Evolutionary conservation across 2,888 invertebrate genomes (phyloP).

Genomic region (Brenthis ino): DNA sequence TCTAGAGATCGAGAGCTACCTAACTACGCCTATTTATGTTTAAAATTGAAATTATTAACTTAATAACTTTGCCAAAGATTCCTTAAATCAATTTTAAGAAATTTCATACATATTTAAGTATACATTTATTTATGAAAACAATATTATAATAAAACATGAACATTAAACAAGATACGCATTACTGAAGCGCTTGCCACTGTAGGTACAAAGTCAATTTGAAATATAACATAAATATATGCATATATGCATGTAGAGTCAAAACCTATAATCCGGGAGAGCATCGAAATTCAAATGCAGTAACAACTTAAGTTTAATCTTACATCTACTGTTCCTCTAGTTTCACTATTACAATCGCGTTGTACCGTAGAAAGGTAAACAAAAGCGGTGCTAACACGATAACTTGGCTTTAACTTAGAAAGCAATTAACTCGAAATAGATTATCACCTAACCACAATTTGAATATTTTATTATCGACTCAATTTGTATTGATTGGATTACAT

Average conservation of each 20-base stretch:
- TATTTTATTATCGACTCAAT: constrained; percentile 11
- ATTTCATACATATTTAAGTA: too few relatives aligned
- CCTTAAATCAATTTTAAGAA: too few relatives aligned
- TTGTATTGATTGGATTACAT: too few relatives aligned
- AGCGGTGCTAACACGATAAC: constrained; percentile 20
- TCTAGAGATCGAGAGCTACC: too few relatives aligned
- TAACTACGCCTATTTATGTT: too few relatives aligned
- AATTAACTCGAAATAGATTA: constrained; percentile 24
- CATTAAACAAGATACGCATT: too few relatives aligned
- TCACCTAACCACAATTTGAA: constrained; percentile 21
- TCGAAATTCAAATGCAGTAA: constrained; percentile 24
- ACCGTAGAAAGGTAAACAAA: constrained; percentile 17
- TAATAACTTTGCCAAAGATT: too few relatives aligned
- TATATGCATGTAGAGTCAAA: constrained; percentile 1
- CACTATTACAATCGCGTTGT: constrained; percentile 7
- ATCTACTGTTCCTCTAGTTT: constrained; percentile 2
- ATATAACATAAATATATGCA: neutral
- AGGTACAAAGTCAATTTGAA: too few relatives aligned
- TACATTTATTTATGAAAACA: too few relatives aligned
- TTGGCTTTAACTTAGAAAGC: constrained; percentile 24
- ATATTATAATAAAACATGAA: too few relatives aligned
- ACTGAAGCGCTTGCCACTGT: too few relatives aligned
- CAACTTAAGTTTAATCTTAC: constrained; percentile 11
- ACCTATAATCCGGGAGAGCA: constrained; percentile 1
- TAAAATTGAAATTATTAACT: too few relatives aligned